Conservation (phyloP, 2,797 vertebrate genomes). For the Rhincodon typus region DNA sequence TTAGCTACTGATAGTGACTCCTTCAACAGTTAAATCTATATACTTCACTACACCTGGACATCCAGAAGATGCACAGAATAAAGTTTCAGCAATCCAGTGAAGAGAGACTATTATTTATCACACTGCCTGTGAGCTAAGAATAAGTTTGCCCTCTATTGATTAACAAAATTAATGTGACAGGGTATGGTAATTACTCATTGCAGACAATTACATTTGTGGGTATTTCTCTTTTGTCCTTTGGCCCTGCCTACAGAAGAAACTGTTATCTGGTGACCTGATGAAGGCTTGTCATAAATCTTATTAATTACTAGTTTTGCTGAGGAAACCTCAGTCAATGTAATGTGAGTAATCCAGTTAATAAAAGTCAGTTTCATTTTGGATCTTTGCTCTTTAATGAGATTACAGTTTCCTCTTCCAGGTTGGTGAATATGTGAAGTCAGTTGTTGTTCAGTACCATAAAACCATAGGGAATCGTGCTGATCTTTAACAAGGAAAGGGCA, state of each 20-base stretch:
- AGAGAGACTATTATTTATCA: neutral
- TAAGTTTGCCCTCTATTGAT: neutral
- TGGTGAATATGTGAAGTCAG: neutral
- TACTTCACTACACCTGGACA: neutral
- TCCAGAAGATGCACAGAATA: neutral
- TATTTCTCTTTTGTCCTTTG: neutral
- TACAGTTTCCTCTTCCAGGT: neutral
- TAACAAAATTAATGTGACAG: neutral
- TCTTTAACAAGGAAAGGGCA: neutral
- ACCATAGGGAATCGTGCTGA: neutral
- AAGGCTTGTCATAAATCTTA: neutral
- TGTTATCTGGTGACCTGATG: neutral
- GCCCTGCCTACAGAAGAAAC: neutral
- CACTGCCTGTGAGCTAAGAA: neutral
- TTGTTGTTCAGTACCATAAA: neutral
- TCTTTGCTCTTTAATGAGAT: neutral
- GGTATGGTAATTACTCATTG: neutral
- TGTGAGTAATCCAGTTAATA: neutral
- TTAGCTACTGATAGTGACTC: neutral
- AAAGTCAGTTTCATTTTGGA: neutral
- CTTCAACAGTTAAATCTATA: neutral
- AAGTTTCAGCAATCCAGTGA: neutral
- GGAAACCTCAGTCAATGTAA: neutral
- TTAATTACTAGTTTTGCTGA: neutral
- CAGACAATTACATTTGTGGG: neutral